phyloP scores from a whole-genome alignment of 2,888 invertebrate species.

The Drosophila pseudotakahashii region DNA sequence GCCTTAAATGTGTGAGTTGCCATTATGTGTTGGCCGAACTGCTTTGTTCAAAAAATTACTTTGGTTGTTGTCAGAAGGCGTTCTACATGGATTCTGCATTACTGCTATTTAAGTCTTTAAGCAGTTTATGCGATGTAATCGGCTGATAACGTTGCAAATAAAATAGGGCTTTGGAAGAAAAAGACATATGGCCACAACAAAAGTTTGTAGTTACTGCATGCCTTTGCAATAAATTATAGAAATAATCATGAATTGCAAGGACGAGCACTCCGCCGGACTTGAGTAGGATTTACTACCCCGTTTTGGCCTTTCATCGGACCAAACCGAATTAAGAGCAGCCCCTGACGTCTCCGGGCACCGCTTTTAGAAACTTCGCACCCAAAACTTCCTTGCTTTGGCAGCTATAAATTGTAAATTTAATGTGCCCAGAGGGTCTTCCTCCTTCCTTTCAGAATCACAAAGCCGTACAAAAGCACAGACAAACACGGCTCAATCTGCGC shows the following conservation, averaged over 20 bases:
- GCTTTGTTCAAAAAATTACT: background rate
- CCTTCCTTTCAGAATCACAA: background rate
- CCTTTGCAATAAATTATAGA: constrained; percentile 13
- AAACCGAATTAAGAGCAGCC: background rate
- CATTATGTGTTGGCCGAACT: background rate
- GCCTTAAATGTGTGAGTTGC: constrained; percentile 40
- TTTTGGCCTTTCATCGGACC: background rate
- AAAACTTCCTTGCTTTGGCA: constrained; percentile 52
- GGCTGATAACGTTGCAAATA: background rate
- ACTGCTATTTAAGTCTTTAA: constrained; percentile 19
- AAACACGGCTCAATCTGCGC: constrained; percentile 11
- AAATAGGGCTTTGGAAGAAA: background rate
- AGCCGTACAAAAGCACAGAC: constrained; percentile 1
- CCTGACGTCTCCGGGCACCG: background rate
- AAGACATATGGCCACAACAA: constrained; percentile 13
- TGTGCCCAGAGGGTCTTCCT: constrained; percentile 54
- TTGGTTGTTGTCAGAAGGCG: background rate
- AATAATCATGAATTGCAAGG: constrained; percentile 4
- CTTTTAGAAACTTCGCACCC: constrained; percentile 30
- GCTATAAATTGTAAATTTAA: constrained; percentile 76
- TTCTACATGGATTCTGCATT: constrained; percentile 14
- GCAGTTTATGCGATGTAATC: constrained; percentile 15
- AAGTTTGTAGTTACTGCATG: constrained; percentile 12
- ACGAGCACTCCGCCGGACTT: background rate
- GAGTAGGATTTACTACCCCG: constrained; percentile 11